Evolutionary conservation across 2,888 invertebrate genomes (phyloP), one percentile per base, ranked within the genome.

Genomic region (Thymelicus lineola): DNA sequence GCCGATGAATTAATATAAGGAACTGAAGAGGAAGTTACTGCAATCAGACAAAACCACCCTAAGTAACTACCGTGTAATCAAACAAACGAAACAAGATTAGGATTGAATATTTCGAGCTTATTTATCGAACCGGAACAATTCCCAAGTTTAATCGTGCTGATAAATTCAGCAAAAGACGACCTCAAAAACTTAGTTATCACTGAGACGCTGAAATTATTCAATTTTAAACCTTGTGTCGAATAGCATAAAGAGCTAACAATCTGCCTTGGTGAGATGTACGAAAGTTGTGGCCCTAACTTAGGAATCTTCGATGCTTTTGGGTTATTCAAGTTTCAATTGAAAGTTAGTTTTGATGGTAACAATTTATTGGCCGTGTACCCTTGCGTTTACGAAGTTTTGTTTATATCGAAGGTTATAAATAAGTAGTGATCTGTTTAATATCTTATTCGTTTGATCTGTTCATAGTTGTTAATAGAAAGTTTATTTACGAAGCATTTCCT

Each of bases 91-190:
- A 10, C 17, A 17, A 53, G 53, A 53, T 53, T 53, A 53, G 6
- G 53, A 53, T 53, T 50, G 50, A 62, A 63, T 63, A 53, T 53
- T 17, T 38, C n/a, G 45, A 63, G 53, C 17, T 53, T 53, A 48
- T 10, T 59, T 46, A 62, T 12, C 48, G 36, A 62, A 46, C 62
- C 38, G 38, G 35, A 45, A 62, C 68, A 57, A 62, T 62, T 68
- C 36, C n/a, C 12, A 36, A 62, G 62, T 62, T 68, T 46, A 66
- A 68, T 68, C 61, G 61, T 68, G 46, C 61, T 50, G 53, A 62
- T 62, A 61, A 68, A 68, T 61, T 61, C 17, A 61, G 62, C 55
- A 68, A 68, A 60, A 68, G 53, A 53, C 55, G 42, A 55, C 61
- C 61, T 62, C 17, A 15, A 55, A 67, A 68, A 68, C 61, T 67